Percentiles rank a stretch among this genome's conserved stretches.
Conservation (phyloP, 2,113 vertebrate species). For the Macrotis lagotis region DNA sequence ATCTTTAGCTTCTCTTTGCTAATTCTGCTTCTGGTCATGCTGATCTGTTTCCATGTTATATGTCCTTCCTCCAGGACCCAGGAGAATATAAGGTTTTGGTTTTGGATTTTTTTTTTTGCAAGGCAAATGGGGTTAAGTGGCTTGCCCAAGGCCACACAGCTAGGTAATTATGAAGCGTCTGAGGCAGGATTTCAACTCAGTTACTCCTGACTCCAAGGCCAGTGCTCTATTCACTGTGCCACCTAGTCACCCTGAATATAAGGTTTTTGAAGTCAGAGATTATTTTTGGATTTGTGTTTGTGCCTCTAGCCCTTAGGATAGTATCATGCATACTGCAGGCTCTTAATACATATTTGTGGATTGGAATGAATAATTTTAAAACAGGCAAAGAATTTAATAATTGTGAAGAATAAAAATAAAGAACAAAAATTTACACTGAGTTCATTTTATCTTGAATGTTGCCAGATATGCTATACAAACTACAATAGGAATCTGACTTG, state of each 20-base stretch:
- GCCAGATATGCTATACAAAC: background rate
- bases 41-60: background rate
- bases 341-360: background rate
- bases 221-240: too few species aligned
- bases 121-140: too few species aligned
- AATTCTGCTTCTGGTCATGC: background rate
- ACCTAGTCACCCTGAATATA: too few species aligned
- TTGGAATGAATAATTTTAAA: background rate
- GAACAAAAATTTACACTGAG: background rate
- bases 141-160: too few species aligned
- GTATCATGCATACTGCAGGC: background rate
- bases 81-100: background rate
- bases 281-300: background rate
- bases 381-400: background rate
- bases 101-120: background rate
- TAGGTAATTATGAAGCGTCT: too few species aligned
- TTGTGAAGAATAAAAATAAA: background rate
- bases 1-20: background rate
- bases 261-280: background rate
- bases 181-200: too few species aligned
- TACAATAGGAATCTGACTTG: background rate
- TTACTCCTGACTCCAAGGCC: too few species aligned
- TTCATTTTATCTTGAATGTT: background rate
- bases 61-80: background rate
- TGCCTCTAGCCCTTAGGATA: background rate